Conservation (phyloP, 2,797 vertebrate genomes). For the Sebastes taczanowskii region DNA sequence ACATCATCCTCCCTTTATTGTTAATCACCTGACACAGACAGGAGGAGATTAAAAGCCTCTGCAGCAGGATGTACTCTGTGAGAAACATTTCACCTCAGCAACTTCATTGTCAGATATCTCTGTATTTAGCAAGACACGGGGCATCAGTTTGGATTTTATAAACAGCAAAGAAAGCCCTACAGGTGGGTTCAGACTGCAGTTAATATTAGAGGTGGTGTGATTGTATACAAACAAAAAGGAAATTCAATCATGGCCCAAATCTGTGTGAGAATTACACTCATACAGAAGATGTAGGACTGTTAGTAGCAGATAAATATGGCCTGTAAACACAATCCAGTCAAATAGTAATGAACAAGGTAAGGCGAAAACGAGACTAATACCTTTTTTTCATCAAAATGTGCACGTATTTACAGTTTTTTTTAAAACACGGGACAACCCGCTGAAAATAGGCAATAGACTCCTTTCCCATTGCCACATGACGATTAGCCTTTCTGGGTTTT, state of each 20-base stretch:
- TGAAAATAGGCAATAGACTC: too few species aligned
- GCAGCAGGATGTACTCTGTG: background rate
- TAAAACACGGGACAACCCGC: too few species aligned
- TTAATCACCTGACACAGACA: constrained; percentile 16
- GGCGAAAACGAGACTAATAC: background rate
- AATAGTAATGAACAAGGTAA: background rate
- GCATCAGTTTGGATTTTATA: background rate
- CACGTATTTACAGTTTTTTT: too few species aligned
- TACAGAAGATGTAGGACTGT: background rate
- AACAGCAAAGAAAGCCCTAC: background rate
- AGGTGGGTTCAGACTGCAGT: background rate
- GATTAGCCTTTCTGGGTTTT: too few species aligned
- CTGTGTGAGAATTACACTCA: background rate
- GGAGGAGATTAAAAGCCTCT: constrained; percentile 1
- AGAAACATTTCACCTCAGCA: constrained; percentile 3
- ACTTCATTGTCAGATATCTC: background rate
- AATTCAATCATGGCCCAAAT: background rate
- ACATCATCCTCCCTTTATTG: constrained; percentile 12
- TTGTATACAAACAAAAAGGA: background rate
- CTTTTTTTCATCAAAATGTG: too few species aligned
- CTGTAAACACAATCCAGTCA: background rate
- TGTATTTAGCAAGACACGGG: background rate
- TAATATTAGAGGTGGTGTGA: background rate
- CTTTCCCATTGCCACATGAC: too few species aligned
- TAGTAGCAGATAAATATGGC: background rate